phyloP scores from a whole-genome alignment of 2,888 invertebrate species.

The Himalopsyche kuldschensis region DNA sequence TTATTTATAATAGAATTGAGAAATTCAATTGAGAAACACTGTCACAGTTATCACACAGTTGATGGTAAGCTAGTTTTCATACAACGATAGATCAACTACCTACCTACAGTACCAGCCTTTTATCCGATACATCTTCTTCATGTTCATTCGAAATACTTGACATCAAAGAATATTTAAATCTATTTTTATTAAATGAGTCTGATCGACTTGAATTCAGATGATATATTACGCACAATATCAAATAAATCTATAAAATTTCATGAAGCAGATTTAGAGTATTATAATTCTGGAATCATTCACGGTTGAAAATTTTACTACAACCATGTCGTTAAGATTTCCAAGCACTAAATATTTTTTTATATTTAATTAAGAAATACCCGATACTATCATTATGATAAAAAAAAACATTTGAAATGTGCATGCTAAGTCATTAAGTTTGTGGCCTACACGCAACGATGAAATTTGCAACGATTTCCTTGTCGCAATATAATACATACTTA shows the following conservation, averaged over 20 bases:
- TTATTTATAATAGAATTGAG: too few species aligned
- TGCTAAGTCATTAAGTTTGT: too few species aligned
- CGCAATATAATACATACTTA: too few species aligned
- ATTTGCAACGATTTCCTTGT: too few species aligned
- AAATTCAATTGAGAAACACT: neutral
- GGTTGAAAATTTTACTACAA: neutral
- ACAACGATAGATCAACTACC: neutral
- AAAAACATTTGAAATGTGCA: too few species aligned
- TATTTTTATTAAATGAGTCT: neutral
- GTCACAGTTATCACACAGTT: neutral
- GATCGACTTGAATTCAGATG: neutral
- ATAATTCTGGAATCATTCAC: neutral
- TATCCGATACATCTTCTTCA: neutral
- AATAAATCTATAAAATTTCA: neutral
- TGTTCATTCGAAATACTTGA: neutral
- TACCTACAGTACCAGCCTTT: too few species aligned
- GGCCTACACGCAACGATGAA: too few species aligned
- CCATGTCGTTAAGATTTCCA: too few species aligned
- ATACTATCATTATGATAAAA: too few species aligned
- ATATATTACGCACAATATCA: neutral
- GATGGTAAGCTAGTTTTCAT: neutral
- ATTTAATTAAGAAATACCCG: too few species aligned
- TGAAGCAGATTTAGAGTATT: neutral
- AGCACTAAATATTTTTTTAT: too few species aligned
- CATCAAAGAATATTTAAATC: neutral